phyloP scores from a whole-genome alignment of 2,797 vertebrate species.

The Gobionotothen gibberifrons region DNA sequence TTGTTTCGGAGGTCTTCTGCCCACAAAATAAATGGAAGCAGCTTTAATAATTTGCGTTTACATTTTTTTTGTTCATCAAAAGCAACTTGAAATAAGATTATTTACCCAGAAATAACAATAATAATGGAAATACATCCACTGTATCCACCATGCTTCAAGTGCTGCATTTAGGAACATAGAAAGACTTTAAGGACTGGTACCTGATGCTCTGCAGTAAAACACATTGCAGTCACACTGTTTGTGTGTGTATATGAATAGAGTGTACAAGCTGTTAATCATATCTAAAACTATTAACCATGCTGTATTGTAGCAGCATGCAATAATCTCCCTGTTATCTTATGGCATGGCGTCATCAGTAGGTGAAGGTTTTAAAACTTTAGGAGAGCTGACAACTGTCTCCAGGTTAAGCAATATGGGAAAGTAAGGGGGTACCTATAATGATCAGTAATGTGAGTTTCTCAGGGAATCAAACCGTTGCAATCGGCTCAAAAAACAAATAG shows the following conservation, averaged over 20 bases:
- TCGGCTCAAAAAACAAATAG: neutral
- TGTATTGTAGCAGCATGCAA: constrained; percentile 25
- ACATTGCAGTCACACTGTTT: constrained; percentile 18
- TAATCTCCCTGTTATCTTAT: constrained; percentile 27
- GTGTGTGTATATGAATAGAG: constrained; percentile 16
- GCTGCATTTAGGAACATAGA: neutral
- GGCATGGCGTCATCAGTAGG: constrained; percentile 1
- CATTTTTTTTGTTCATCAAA: neutral
- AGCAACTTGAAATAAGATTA: neutral
- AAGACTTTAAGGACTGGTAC: neutral
- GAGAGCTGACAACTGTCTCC: too few species aligned
- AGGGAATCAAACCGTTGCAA: neutral
- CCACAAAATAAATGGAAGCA: neutral
- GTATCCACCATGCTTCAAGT: neutral
- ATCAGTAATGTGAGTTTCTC: neutral
- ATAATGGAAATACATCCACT: neutral
- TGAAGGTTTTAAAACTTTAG: neutral
- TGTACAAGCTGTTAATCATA: constrained; percentile 44
- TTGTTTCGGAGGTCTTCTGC: neutral
- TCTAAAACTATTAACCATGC: constrained; percentile 38
- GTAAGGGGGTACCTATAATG: neutral
- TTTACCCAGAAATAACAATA: neutral
- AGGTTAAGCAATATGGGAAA: neutral
- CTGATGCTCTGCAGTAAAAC: constrained; percentile 12
- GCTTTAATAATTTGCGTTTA: neutral